A percentile compares a stretch with the other conserved stretches of the same genome.
phyloP scores from a whole-genome alignment of 53 echinoderm and acorn worm genomes.

The Astropecten irregularis region DNA sequence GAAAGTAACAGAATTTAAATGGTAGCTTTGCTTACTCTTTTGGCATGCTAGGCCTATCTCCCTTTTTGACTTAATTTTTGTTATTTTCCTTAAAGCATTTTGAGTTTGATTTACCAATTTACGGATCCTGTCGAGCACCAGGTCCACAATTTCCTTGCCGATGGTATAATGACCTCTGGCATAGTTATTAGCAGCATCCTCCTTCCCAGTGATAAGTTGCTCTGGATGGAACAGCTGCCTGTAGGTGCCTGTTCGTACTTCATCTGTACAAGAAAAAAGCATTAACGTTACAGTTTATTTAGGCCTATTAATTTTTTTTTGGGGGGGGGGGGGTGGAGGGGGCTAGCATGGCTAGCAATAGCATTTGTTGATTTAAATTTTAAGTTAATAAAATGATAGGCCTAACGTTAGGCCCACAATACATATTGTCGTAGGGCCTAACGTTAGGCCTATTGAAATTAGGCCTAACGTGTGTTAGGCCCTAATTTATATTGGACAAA shows the following conservation, averaged over 20 bases:
- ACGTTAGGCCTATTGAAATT: too few relatives aligned
- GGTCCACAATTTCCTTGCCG: conserved; percentile 61
- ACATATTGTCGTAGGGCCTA: too few relatives aligned
- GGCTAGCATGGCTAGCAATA: not conserved
- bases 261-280: conserved; percentile 20
- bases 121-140: conserved; percentile 61
- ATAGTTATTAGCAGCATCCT: conserved; percentile 66
- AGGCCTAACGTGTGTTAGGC: too few relatives aligned
- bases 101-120: conserved; percentile 46
- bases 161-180: conserved; percentile 66
- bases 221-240: conserved; percentile 66
- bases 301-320: not conserved
- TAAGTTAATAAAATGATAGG: not conserved
- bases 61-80: too few relatives aligned
- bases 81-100: not conserved
- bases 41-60: too few relatives aligned
- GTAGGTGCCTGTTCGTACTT: conserved; percentile 73
- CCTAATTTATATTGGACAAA: too few relatives aligned
- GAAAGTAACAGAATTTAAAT: too few relatives aligned
- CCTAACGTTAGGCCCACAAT: too few relatives aligned
- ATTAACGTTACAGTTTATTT: not conserved
- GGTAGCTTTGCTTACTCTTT: too few relatives aligned
- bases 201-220: conserved; percentile 61
- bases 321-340: not conserved
- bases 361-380: not conserved